phyloP scores from a whole-genome alignment of 2,113 vertebrate species.

The Desmodus rotundus region DNA sequence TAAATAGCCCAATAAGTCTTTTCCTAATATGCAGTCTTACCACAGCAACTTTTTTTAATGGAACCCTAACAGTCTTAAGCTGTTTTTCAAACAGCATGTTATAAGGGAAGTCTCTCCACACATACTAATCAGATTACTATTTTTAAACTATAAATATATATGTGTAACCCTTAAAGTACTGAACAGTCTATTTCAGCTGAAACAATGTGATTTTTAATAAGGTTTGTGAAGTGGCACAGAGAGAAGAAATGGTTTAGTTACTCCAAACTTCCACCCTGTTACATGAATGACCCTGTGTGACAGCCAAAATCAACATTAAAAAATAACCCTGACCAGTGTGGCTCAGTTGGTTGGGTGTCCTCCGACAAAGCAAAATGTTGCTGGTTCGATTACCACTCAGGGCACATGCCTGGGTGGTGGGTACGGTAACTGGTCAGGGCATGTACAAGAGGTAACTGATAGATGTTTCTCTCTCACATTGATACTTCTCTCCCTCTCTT shows the following conservation, averaged over 20 bases:
- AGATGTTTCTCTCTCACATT: too few species aligned
- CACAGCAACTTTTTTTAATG: neutral
- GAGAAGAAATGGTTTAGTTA: neutral
- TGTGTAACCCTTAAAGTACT: neutral
- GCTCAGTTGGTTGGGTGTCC: too few species aligned
- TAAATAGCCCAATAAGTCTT: neutral
- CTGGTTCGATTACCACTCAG: too few species aligned
- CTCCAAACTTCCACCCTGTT: neutral
- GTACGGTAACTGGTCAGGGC: too few species aligned
- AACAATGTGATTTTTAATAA: neutral
- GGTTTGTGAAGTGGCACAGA: neutral
- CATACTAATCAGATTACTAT: neutral
- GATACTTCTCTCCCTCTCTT: too few species aligned
- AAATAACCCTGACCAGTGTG: too few species aligned
- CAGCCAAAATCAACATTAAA: neutral
- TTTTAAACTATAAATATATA: neutral
- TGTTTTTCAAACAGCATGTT: neutral
- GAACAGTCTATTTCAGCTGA: neutral
- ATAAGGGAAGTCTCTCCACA: neutral
- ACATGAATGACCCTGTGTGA: neutral
- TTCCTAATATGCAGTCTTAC: neutral
- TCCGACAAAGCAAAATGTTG: too few species aligned
- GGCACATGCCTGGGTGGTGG: too few species aligned
- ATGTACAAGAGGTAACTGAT: too few species aligned
- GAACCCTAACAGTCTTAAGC: neutral